These are phyloP conservation scores for Mus spretus DNA, from an alignment of 2,797 vertebrate species.

Conservation along the genomic window DNA sequence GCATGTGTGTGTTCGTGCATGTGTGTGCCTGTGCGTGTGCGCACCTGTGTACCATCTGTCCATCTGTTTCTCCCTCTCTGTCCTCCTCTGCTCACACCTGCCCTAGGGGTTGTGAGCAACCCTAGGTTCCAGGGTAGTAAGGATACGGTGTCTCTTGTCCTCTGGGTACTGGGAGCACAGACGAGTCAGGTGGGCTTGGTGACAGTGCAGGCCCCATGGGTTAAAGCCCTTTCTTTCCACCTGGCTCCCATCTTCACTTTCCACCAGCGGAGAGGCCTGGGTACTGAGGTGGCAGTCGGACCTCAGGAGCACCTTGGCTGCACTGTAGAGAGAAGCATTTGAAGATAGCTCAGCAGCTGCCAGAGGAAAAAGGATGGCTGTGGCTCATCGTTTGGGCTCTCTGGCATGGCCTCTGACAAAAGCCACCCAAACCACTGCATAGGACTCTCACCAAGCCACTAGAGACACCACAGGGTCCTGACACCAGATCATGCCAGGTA, in stretches of 20 bases:
- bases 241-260: conserved; percentile 83
- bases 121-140: neutral
- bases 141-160: conserved; percentile 90
- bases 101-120: neutral
- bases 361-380: neutral
- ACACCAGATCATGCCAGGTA: neutral
- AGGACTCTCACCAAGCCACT: neutral
- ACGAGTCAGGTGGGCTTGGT: conserved; percentile 89
- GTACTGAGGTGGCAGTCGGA: conserved; percentile 83
- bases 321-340: conserved; percentile 67
- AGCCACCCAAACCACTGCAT: neutral
- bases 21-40: neutral
- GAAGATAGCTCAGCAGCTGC: neutral
- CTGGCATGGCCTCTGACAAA: neutral
- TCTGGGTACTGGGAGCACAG: conserved; percentile 87
- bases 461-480: neutral
- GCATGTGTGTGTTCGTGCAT: neutral
- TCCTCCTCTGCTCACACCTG: neutral
- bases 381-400: neutral
- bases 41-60: neutral
- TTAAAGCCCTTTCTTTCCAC: conserved; percentile 86
- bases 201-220: conserved; percentile 90
- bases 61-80: neutral
- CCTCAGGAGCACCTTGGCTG: conserved; percentile 80
- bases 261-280: conserved; percentile 79